These are phyloP conservation scores for Diploscapter pachys DNA, from an alignment of 1,140 invertebrate genomes.

Conservation along the genomic window DNA sequence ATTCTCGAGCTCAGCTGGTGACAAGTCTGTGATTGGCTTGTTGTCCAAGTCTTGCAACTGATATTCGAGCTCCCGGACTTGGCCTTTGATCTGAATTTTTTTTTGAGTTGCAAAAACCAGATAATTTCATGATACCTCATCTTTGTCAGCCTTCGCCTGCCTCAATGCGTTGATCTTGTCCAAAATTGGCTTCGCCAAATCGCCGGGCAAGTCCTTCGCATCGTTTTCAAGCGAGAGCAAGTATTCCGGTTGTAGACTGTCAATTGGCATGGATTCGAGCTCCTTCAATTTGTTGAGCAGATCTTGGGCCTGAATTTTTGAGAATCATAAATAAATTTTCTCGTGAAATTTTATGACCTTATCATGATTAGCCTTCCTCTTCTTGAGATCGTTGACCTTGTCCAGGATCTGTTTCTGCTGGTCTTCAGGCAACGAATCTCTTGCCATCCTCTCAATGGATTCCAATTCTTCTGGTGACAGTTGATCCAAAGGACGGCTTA, in stretches of 20 bases:
- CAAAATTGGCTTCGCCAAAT: not conserved
- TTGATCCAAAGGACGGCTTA: too few species aligned
- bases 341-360: not conserved
- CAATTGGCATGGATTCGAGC: constrained; percentile 14
- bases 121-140: not conserved
- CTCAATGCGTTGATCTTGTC: constrained; percentile 4
- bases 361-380: not conserved
- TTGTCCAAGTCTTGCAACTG: too few species aligned
- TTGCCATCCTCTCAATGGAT: too few species aligned
- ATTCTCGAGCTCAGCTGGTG: too few species aligned
- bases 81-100: too few species aligned
- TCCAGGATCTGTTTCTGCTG: constrained; percentile 1
- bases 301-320: constrained; percentile 6
- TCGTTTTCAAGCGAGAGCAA: constrained; percentile 13
- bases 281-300: constrained; percentile 13
- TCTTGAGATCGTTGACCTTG: constrained; percentile 12
- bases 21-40: too few species aligned
- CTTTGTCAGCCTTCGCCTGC: not conserved
- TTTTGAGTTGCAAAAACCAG: not conserved
- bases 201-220: constrained; percentile 1
- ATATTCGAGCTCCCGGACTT: not conserved
- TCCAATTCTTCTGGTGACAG: too few species aligned
- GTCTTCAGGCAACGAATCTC: too few species aligned
- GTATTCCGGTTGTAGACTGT: not conserved
- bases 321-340: not conserved